These are phyloP conservation scores for Hippolais icterina DNA, from an alignment of 2,113 vertebrate genomes.

Conservation along the genomic window DNA sequence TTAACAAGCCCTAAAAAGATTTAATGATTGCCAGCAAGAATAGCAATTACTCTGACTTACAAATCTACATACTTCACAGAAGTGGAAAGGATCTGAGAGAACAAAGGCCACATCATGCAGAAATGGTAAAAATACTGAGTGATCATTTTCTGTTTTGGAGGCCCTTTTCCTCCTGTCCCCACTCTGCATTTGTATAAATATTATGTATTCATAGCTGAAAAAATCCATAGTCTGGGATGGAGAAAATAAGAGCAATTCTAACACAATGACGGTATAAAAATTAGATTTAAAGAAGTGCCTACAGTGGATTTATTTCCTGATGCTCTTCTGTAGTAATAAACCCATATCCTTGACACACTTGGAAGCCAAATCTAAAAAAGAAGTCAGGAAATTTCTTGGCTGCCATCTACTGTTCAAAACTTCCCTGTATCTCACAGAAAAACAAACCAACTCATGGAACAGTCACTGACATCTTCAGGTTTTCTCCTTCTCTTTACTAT, in stretches of 20 bases:
- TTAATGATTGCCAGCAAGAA: neutral
- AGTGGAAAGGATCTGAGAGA: neutral
- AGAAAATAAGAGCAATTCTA: neutral
- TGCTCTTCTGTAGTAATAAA: neutral
- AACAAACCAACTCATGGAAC: neutral
- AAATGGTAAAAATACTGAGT: neutral
- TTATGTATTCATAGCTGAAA: neutral
- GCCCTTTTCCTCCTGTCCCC: neutral
- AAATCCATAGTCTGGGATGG: neutral
- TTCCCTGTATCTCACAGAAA: neutral
- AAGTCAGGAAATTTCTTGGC: conserved; percentile 41
- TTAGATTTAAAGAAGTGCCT: neutral
- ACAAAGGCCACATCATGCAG: neutral
- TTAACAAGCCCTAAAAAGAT: neutral
- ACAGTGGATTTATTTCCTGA: conserved; percentile 12
- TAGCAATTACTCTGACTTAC: neutral
- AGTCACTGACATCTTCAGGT: neutral
- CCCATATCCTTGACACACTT: neutral
- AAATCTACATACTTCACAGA: neutral
- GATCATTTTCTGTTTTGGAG: neutral
- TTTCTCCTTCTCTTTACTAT: neutral
- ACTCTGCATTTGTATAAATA: neutral
- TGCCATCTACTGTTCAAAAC: conserved; percentile 63
- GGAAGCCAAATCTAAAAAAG: neutral
- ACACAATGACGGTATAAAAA: neutral